Evolutionary conservation across 2,797 vertebrate genomes (phyloP).

Genomic region (Streptopelia turtur): DNA sequence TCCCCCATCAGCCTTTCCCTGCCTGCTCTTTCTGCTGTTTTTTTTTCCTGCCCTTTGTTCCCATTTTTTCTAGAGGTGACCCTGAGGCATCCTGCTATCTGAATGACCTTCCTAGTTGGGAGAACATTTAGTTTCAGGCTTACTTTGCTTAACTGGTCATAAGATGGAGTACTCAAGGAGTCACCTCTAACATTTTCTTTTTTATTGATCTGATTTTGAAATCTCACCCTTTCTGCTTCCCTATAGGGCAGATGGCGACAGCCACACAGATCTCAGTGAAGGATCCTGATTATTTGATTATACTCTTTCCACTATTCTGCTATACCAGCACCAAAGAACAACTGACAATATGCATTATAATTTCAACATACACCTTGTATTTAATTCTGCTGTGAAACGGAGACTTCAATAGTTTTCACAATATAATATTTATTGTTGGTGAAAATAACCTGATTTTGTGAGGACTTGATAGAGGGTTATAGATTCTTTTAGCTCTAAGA

Average conservation of each 20-base stretch:
- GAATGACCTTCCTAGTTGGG: neutral
- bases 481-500: neutral
- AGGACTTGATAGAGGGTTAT: neutral
- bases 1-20: neutral
- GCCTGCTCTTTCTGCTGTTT: neutral
- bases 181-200: neutral
- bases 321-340: neutral
- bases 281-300: neutral
- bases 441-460: neutral
- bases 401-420: neutral
- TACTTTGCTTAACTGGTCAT: neutral
- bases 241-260: neutral
- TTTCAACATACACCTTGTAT: neutral
- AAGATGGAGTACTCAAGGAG: neutral
- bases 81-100: neutral
- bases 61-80: neutral
- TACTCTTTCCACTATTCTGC: neutral
- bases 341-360: neutral
- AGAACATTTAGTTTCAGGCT: neutral
- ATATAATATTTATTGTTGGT: neutral
- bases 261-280: neutral
- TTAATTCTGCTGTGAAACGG: neutral
- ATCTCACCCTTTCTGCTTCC: neutral
- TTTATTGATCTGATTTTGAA: neutral
- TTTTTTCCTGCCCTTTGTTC: rapidly evolving